Evolutionary conservation across 2,113 vertebrate genomes (phyloP).

Genomic region (Onychorhynchus coronatus): DNA sequence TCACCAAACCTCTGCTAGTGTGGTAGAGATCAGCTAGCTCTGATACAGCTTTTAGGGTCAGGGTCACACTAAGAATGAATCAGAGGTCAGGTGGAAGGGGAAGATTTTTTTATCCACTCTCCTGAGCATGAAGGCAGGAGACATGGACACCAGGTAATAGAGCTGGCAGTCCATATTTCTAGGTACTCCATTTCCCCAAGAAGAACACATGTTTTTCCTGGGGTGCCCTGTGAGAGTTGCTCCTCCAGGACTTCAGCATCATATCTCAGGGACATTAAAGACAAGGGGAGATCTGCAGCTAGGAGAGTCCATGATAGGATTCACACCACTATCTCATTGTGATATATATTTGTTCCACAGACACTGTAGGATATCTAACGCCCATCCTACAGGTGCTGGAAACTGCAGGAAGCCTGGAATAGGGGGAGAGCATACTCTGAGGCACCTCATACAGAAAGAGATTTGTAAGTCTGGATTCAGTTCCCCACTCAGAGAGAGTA

Average conservation of each 20-base stretch:
- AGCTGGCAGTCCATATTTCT: neutral
- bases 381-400: rapidly evolving
- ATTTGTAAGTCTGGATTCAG: neutral
- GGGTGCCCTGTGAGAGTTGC: neutral
- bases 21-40: neutral
- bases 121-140: neutral
- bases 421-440: neutral
- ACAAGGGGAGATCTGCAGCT: neutral
- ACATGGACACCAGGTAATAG: neutral
- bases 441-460: neutral
- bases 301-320: neutral
- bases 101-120: neutral
- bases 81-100: neutral
- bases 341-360: neutral
- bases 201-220: neutral
- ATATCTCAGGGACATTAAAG: neutral
- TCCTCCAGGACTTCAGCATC: neutral
- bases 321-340: neutral
- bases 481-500: neutral
- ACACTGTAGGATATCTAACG: neutral
- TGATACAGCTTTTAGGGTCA: neutral
- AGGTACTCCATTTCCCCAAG: neutral
- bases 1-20: neutral
- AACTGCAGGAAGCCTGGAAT: neutral
- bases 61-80: neutral